Evolutionary conservation across 1,140 invertebrate species (phyloP), one percentile per base, ranked within the genome.

Genomic region (Caenorhabditis remanei): DNA sequence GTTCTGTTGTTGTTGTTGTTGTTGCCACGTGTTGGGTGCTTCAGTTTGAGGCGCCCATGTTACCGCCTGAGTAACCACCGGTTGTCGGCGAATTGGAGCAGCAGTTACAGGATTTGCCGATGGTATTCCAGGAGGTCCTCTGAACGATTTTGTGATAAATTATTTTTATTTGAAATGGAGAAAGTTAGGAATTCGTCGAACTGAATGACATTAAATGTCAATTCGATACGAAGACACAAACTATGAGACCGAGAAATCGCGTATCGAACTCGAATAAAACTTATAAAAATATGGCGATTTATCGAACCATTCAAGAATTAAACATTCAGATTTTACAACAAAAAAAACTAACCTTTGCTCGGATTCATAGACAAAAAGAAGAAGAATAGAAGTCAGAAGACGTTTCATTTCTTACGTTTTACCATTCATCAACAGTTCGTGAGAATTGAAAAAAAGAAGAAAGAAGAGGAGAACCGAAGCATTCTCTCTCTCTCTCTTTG

Each of bases 401-500:
- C 71, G 71, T 24, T 21, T 50, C 71, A 79, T 79, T 71, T 19
- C 19, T 41, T 46, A 46, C 65, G 9, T 71, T 46, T 43, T 40
- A 50, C 21, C 16, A n/a, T 48, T 43, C 16, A 71, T 71, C 71
- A 79, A 14, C 46, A 79, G 46, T 79, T 79, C 71, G 43, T 79
- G 71, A 79, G 71, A 79, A 79, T 50, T 13, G 71, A 79, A 79
- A 79, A 46, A 46, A 79, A 50, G 53, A 71, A 71, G 9, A 9
- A 43, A 50, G 4, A 50, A 40, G 41, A 46, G 4, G 65, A 46
- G 24, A 79, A 11, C 2, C 11, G 46, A 79, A 71, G 67, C 16
- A 71, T 19, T 79, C 21, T 71, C 13, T 71, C 21, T 79, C 19
- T 79, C 46, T 63, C 61, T 24, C 19, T 19, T 58, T 71, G 40